Evolutionary conservation across 2,888 invertebrate genomes (phyloP), one percentile per base, ranked within the genome.

Genomic region (Chrysolina americana): DNA sequence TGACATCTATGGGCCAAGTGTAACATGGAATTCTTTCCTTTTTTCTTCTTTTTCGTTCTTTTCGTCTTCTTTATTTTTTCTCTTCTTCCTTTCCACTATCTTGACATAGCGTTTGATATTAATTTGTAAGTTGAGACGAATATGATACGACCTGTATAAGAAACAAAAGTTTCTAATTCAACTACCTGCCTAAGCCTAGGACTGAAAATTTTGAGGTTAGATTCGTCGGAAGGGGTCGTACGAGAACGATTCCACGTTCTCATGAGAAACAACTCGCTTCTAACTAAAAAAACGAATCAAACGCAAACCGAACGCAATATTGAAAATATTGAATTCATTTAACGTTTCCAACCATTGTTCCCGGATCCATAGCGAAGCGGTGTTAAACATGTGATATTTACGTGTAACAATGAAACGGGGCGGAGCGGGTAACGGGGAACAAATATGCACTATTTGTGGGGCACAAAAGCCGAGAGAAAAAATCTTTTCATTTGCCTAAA

Each of bases 401-500:
- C 68, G 66, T 68, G 72, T 65, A 75, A 75, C 73, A 75, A 76
- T 76, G 71, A 74, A 65, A 21, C 63, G 44, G 53, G 65, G 71
- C 47, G 66, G 76, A 74, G 68, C 71, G 75, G 76, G 78, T 76
- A 72, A 76, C 78, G 76, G 68, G 74, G 65, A 59, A 59, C 59
- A 59, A 59, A 59, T 59, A 59, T 59, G 77, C 66, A 79, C 79
- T 78, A 78, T 75, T 79, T 76, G 80, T 78, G 77, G 78, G 80
- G 77, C 73, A 80, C 75, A 70, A 76, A 64, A 76, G 73, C 56
- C 19, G 68, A 59, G 74, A 66, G 76, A 80, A 79, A 80, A 76
- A 79, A 76, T 74, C 76, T 78, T 76, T 79, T 79, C 78, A 79
- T 81, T 80, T 78, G 78, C 76, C 73, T 78, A 75, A 81, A 78